Conservation (phyloP, 2,113 vertebrate species). For the Mohoua ochrocephala region DNA sequence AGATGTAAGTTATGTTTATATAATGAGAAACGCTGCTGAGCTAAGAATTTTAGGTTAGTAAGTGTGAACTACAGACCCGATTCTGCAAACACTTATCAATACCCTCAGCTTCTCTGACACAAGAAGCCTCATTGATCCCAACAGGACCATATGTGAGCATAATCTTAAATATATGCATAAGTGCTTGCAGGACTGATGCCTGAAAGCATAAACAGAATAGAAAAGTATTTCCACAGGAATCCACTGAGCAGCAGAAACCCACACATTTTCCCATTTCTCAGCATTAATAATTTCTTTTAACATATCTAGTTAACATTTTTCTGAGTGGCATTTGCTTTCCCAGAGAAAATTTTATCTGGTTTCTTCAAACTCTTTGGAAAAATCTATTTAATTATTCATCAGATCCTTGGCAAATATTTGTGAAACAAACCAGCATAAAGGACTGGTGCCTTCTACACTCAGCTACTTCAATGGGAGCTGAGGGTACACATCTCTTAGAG, state of each 20-base stretch:
- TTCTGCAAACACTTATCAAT: conserved; percentile 65
- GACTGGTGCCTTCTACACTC: not conserved
- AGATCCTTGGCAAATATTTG: conserved; percentile 38
- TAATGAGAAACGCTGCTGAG: conserved; percentile 70
- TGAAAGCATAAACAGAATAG: conserved; percentile 42
- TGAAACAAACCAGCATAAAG: conserved; percentile 38
- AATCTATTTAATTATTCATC: conserved; percentile 33
- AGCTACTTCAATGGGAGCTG: conserved; percentile 12
- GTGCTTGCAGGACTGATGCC: conserved; percentile 27
- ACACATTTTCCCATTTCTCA: not conserved
- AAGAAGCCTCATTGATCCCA: conserved; percentile 55
- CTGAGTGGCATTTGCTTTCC: conserved; percentile 27
- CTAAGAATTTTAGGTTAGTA: conserved; percentile 67
- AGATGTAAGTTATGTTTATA: conserved; percentile 61
- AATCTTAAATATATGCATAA: conserved; percentile 59
- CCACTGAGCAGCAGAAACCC: not conserved
- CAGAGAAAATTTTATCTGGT: conserved; percentile 51
- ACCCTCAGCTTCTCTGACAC: conserved; percentile 46
- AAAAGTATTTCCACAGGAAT: conserved; percentile 37
- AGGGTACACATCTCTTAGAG: not conserved
- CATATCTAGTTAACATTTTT: conserved; percentile 12
- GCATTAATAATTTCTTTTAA: conserved; percentile 45
- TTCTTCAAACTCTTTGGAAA: conserved; percentile 43
- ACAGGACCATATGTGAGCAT: conserved; percentile 29
- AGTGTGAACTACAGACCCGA: conserved; percentile 59